Conservation (phyloP, 2,797 vertebrate genomes). For the Rhadinocentrus ornatus region DNA sequence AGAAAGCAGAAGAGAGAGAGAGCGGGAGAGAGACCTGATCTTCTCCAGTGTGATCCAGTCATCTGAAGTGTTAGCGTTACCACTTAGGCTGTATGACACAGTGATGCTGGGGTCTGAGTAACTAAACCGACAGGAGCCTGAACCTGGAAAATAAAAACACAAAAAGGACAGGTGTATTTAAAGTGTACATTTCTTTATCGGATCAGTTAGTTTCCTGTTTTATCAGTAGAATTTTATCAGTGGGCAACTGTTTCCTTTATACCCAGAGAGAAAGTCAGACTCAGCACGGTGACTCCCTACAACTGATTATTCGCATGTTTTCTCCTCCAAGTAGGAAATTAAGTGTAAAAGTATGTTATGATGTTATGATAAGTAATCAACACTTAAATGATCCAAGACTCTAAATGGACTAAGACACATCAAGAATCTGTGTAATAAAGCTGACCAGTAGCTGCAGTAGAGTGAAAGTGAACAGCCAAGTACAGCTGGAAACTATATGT, state of each 20-base stretch:
- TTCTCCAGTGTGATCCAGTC: constrained; percentile 94
- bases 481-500: constrained; percentile 4
- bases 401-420: constrained; percentile 30
- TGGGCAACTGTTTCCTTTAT: constrained; percentile 26
- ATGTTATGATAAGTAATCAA: constrained; percentile 48
- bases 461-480: constrained; percentile 12
- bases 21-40: constrained; percentile 87
- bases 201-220: constrained; percentile 27
- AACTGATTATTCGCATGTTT: constrained; percentile 22
- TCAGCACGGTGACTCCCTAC: constrained; percentile 14
- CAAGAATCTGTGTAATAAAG: constrained; percentile 2
- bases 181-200: too few relatives aligned
- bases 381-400: constrained; percentile 18
- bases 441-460: constrained; percentile 11
- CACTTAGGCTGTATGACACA: constrained; percentile 88
- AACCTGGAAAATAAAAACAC: constrained; percentile 83
- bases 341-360: constrained; percentile 52
- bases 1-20: constrained; percentile 67
- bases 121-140: constrained; percentile 95
- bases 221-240: constrained; percentile 37
- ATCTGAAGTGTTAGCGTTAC: constrained; percentile 83
- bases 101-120: constrained; percentile 94
- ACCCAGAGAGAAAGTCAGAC: constrained; percentile 26
- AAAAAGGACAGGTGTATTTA: constrained; percentile 34
- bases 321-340: constrained; percentile 43